Conservation (phyloP, 2,113 vertebrate species). For the Felis chaus region DNA sequence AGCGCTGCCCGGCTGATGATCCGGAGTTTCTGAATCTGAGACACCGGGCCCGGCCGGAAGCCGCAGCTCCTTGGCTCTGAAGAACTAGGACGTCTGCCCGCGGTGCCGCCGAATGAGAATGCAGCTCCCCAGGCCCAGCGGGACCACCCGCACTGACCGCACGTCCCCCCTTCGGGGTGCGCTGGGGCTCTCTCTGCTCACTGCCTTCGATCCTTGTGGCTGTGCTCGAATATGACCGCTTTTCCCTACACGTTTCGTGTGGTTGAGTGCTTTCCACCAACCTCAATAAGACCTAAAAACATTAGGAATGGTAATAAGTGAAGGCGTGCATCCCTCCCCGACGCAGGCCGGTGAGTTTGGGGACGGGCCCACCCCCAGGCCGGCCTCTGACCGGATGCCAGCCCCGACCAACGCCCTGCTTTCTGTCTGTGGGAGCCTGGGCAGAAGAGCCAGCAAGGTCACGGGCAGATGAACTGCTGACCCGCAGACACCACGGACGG, state of each 20-base stretch:
- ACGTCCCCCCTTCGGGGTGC: too few species aligned
- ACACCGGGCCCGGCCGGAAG: too few species aligned
- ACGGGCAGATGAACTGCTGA: too few species aligned
- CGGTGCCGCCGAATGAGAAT: too few species aligned
- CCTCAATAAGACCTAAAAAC: neutral
- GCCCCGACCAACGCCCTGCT: neutral
- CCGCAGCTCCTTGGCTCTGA: too few species aligned
- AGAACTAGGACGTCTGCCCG: too few species aligned
- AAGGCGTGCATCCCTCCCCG: neutral
- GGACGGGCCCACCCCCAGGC: neutral
- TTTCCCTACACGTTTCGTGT: slow-evolving; percentile 47
- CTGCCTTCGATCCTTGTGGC: slow-evolving; percentile 79
- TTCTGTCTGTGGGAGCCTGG: neutral
- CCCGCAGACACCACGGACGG: neutral
- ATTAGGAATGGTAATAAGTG: too few species aligned
- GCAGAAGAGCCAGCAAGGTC: neutral
- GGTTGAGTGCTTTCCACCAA: slow-evolving; percentile 37
- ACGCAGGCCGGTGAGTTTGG: neutral
- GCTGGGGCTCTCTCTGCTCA: too few species aligned
- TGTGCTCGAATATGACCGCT: slow-evolving; percentile 84
- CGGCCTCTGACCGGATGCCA: neutral
- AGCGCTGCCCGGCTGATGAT: too few species aligned
- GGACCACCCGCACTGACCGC: too few species aligned
- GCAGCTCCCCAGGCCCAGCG: too few species aligned
- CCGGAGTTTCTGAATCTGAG: too few species aligned